Evolutionary conservation across 2,797 vertebrate species (phyloP), one percentile per base, ranked within the genome.

Genomic region (Ctenopoma multispine): DNA sequence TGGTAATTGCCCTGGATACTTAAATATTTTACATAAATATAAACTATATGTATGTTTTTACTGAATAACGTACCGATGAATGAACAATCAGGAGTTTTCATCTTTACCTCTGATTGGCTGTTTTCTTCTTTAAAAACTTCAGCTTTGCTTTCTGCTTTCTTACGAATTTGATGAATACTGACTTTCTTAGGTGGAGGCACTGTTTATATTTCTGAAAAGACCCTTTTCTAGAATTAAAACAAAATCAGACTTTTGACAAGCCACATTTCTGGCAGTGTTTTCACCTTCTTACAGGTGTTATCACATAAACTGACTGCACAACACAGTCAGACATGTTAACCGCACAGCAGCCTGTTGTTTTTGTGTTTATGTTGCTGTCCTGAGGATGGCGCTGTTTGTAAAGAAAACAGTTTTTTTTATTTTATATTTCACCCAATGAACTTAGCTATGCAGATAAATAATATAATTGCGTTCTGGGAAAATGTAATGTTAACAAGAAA

Each of bases 381-480:
- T 56, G 58, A 63, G 1, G 82, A 34, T 51, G 82, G 82, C 68
- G 72, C 74, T 69, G 78, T 66, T 80, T 76, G 23, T 24, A 23
- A 24, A 75, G 20, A 20, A 41, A 70, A 60, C 3, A 5, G 4
- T 12, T 13, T 34, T 38, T 13, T 38, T 2, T 2, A 24, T 40
- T 54, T 14, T 21, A 13, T 15, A 7, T 38, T 36, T 56, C 11
- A 29, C 43, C 18, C 12, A 4, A 14, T 24, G 23, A 21, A 68
- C 34, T 14, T 27, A 29, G 8, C 29, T 23, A 23, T 12, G 20
- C 24, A 21, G 46, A 1, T 55, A 11, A 21, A 67, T 53, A 59
- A 31, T 63, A 0, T 10, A 4, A 46, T 18, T 17, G 59, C 24
- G 63, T 34, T 29, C 23, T 4, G 14, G 20, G 1, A 6, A 18